Conservation (phyloP, 2,888 invertebrate species). For the Tenthredo amoena region DNA sequence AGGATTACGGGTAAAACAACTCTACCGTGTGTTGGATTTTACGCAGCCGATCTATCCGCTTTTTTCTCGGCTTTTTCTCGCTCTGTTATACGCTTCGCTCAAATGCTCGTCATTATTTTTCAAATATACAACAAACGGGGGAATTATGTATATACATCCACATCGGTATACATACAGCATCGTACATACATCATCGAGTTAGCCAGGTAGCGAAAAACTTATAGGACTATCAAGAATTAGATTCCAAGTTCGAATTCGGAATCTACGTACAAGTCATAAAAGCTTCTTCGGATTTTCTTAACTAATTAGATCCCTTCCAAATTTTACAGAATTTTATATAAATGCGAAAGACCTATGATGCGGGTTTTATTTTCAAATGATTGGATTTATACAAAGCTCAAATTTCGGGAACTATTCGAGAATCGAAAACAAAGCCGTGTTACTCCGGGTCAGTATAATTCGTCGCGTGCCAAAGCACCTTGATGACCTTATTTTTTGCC, state of each 20-base stretch:
- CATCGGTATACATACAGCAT: background rate
- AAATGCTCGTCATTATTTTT: slow-evolving; percentile 15
- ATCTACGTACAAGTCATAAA: background rate
- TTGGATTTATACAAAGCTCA: background rate
- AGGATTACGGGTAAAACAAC: slow-evolving; percentile 71
- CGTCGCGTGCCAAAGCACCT: slow-evolving; percentile 50
- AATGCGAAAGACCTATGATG: background rate
- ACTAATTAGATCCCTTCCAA: background rate
- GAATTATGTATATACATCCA: background rate
- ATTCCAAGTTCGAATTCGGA: background rate
- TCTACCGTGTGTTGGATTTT: slow-evolving; percentile 51
- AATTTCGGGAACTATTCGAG: background rate
- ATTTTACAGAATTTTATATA: background rate
- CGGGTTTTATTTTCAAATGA: background rate
- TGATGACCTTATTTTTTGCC: slow-evolving; percentile 33
- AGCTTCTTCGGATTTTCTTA: background rate
- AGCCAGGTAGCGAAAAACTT: background rate
- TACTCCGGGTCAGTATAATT: slow-evolving; percentile 52
- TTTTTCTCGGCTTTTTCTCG: slow-evolving; percentile 4
- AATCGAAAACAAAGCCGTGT: background rate
- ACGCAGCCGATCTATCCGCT: slow-evolving; percentile 34
- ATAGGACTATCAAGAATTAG: background rate
- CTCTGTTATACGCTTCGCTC: slow-evolving; percentile 12
- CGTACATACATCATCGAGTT: background rate
- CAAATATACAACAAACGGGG: background rate